These are phyloP conservation scores for Podocnemis expansa DNA, from an alignment of 2,113 vertebrate genomes.

Conservation along the genomic window DNA sequence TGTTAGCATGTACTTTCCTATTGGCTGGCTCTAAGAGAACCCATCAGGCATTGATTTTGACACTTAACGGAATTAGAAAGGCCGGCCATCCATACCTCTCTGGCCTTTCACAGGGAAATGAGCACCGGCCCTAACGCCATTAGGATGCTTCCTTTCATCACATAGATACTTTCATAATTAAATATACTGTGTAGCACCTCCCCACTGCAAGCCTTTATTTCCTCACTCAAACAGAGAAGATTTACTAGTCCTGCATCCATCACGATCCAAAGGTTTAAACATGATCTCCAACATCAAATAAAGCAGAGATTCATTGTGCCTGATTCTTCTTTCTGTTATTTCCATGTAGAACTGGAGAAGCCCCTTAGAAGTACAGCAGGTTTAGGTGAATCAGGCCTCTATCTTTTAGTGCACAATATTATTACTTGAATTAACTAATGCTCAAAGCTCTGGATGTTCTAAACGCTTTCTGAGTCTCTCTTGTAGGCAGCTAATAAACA, in stretches of 20 bases:
- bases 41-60: conserved; percentile 64
- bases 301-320: not conserved
- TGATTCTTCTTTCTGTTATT: not conserved
- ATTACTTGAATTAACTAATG: conserved; percentile 41
- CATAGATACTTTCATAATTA: conserved; percentile 60
- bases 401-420: not conserved
- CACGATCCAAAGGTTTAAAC: not conserved
- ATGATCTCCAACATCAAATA: not conserved
- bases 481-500: conserved; percentile 15
- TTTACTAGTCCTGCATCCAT: not conserved
- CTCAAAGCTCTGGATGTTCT: conserved; percentile 9
- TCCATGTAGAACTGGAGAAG: not conserved
- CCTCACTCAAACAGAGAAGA: not conserved
- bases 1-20: conserved; percentile 59
- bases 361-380: not conserved
- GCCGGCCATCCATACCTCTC: conserved; percentile 38
- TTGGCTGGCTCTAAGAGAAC: conserved; percentile 36
- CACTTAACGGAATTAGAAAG: conserved; percentile 75
- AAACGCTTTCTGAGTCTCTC: conserved; percentile 7
- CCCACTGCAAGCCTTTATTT: not conserved
- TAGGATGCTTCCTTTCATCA: conserved; percentile 62
- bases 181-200: conserved; percentile 48
- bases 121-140: conserved; percentile 62
- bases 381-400: conserved; percentile 37
- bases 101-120: conserved; percentile 48